Evolutionary conservation across 2,113 vertebrate species (phyloP).

Genomic region (Propithecus coquereli): DNA sequence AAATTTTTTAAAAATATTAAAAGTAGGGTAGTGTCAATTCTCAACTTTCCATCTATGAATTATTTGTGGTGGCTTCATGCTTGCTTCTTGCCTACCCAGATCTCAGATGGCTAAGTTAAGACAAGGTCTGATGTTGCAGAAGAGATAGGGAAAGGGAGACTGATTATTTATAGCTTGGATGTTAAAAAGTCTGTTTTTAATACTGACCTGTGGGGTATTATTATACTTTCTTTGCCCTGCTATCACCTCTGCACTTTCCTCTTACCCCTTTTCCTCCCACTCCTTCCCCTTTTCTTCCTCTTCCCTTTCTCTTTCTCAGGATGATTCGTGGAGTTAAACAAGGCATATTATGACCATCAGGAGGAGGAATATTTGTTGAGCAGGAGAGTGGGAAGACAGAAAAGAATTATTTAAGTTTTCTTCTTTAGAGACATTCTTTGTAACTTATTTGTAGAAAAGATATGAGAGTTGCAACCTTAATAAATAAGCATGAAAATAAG

Average conservation of each 20-base stretch:
- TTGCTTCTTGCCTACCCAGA: not conserved
- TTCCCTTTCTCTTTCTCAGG: not conserved
- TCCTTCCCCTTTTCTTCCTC: not conserved
- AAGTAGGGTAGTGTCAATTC: not conserved
- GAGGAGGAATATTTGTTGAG: not conserved
- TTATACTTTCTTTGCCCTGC: not conserved
- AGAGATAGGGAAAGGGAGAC: not conserved
- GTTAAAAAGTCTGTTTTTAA: not conserved
- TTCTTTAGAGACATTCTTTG: not conserved
- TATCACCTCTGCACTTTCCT: not conserved
- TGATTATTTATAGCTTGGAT: not conserved
- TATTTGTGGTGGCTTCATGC: not conserved
- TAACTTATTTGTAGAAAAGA: not conserved
- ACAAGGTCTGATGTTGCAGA: not conserved
- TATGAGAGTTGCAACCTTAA: not conserved
- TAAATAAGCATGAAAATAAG: not conserved
- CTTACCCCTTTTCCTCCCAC: too few relatives aligned
- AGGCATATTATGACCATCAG: not conserved
- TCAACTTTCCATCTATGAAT: not conserved
- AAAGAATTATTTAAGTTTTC: not conserved
- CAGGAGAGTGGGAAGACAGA: not conserved
- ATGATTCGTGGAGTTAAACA: not conserved
- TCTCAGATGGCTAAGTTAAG: not conserved
- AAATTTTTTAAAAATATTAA: not conserved
- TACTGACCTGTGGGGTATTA: not conserved